Conservation (phyloP, 2,888 invertebrate species). For the Clusia tigrina region DNA sequence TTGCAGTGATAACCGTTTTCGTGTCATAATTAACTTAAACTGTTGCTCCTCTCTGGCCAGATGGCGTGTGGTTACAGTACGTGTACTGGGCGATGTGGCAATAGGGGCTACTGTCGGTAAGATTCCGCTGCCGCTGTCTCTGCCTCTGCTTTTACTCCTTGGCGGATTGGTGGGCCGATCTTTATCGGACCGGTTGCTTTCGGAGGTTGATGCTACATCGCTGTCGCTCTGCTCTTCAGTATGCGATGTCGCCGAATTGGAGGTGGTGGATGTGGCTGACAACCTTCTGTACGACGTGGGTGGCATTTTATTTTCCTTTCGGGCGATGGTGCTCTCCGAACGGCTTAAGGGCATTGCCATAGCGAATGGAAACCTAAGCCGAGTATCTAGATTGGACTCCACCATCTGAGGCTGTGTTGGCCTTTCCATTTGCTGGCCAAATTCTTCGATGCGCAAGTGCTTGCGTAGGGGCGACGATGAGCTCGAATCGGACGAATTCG, state of each 20-base stretch:
- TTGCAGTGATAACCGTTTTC: conserved; percentile 54
- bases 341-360: too few species aligned
- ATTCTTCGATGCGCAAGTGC: conserved; percentile 44
- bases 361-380: too few species aligned
- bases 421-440: not conserved
- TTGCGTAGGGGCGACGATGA: conserved; percentile 45
- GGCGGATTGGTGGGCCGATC: too few species aligned
- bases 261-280: not conserved
- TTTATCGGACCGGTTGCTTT: too few species aligned
- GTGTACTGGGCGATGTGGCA: conserved; percentile 27
- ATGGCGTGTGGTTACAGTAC: conserved; percentile 45
- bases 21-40: conserved; percentile 47
- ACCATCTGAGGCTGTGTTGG: not conserved
- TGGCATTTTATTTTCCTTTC: conserved; percentile 12
- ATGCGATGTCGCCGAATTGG: too few species aligned
- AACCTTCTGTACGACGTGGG: conserved; percentile 4
- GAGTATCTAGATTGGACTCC: not conserved
- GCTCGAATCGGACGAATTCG: conserved; percentile 21
- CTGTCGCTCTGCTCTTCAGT: too few species aligned
- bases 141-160: too few species aligned
- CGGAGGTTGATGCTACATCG: not conserved
- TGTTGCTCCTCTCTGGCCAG: conserved; percentile 44
- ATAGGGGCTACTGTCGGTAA: not conserved
- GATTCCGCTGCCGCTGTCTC: conserved; percentile 1
- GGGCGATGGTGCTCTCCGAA: too few species aligned